Percentiles rank a stretch among this genome's conserved stretches.
Evolutionary conservation across 2,888 invertebrate species (phyloP).

Genomic region (Alviniconcha strummeri): DNA sequence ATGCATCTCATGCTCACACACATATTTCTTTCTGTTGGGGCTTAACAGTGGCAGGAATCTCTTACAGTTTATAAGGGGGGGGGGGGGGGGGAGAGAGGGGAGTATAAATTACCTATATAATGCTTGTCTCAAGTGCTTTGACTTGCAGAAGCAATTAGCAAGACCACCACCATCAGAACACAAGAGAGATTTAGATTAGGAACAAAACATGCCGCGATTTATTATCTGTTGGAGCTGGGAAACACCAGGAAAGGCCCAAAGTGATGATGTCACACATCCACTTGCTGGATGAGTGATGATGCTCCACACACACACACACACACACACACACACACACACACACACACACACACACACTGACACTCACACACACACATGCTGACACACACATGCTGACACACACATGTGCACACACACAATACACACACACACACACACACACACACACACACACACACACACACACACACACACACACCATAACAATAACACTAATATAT

Average conservation of each 20-base stretch:
- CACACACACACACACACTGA: background rate
- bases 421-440: constrained; percentile 24
- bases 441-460: constrained; percentile 9
- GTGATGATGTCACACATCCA: background rate
- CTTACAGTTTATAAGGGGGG: too few species aligned
- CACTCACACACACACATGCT: background rate
- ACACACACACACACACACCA: background rate
- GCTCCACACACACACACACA: background rate
- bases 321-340: background rate
- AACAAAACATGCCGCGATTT: too few species aligned
- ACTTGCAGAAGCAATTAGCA: too few species aligned
- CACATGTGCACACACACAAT: too few species aligned
- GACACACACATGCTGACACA: background rate
- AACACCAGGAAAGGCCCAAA: too few species aligned
- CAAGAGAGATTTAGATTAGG: too few species aligned
- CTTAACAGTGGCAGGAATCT: too few species aligned
- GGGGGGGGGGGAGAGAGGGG: too few species aligned
- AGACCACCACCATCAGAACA: too few species aligned
- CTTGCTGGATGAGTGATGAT: background rate
- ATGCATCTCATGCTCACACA: background rate
- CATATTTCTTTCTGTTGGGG: background rate
- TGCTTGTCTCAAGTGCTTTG: too few species aligned
- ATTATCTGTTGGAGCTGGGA: too few species aligned
- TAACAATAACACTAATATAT: background rate
- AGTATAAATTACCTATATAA: too few species aligned